phyloP scores from a whole-genome alignment of 2,113 vertebrate species.

The Athene noctua region DNA sequence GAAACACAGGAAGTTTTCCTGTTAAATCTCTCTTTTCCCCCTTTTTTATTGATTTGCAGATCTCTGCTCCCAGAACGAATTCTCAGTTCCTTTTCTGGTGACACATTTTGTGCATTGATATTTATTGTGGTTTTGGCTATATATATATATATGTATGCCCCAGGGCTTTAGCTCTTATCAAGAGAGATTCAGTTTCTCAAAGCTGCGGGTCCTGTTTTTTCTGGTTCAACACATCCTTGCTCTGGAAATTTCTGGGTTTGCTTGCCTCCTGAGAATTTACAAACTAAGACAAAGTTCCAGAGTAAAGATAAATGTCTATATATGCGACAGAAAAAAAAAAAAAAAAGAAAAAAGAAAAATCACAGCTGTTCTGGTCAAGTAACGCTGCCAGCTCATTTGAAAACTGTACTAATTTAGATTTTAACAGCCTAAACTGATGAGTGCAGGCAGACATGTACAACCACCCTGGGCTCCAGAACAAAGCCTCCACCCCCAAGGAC shows the following conservation, averaged over 20 bases:
- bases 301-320: not conserved
- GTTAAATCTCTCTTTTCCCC: not conserved
- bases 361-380: conserved; percentile 3
- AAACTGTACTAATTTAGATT: not conserved
- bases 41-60: not conserved
- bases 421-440: not conserved
- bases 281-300: conserved; percentile 6
- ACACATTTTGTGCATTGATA: conserved; percentile 17
- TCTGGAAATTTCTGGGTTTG: conserved; percentile 42
- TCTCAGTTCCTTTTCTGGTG: not conserved
- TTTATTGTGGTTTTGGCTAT: conserved; percentile 15
- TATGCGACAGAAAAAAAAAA: not conserved
- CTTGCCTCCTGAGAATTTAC: conserved; percentile 29
- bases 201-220: conserved; percentile 28
- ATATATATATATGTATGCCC: not conserved
- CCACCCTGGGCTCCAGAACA: not conserved
- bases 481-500: not conserved
- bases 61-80: not conserved
- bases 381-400: not conserved
- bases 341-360: not conserved
- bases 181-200: conserved; percentile 27
- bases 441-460: not conserved
- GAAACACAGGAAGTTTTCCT: not conserved
- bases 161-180: not conserved
- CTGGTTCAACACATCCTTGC: conserved; percentile 44